A percentile compares a stretch with the other conserved stretches of the same genome.
phyloP scores from a whole-genome alignment of 2,797 vertebrate genomes.

The Scarus forsteni region DNA sequence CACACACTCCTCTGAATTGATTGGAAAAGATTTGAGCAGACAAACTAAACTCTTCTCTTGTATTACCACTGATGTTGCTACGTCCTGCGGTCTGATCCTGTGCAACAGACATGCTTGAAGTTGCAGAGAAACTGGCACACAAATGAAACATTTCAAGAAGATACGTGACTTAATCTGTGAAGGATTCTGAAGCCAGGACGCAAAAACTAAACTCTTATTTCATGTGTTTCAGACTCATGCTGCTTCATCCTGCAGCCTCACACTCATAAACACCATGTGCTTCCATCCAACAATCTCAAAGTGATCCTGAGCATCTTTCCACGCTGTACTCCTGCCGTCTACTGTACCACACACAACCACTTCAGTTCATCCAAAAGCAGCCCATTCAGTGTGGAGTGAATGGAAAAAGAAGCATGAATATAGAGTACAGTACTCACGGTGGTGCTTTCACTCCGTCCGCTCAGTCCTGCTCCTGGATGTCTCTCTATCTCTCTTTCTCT shows the following conservation, averaged over 20 bases:
- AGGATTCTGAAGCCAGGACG: neutral
- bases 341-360: slow-evolving; percentile 15
- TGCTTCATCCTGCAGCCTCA: slow-evolving; percentile 12
- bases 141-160: neutral
- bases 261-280: slow-evolving; percentile 3
- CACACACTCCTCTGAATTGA: too few relatives aligned
- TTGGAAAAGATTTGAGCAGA: too few relatives aligned
- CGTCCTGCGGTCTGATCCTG: too few relatives aligned
- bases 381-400: slow-evolving; percentile 25
- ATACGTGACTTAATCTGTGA: slow-evolving; percentile 14
- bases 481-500: slow-evolving; percentile 45
- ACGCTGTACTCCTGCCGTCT: slow-evolving; percentile 4
- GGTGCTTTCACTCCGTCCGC: slow-evolving; percentile 49
- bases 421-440: slow-evolving; percentile 61
- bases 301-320: slow-evolving; percentile 9
- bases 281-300: slow-evolving; percentile 34
- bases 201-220: neutral
- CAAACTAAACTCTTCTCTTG: too few relatives aligned
- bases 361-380: slow-evolving; percentile 34
- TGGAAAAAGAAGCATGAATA: slow-evolving; percentile 26
- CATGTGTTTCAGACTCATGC: neutral
- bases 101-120: too few relatives aligned
- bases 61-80: too few relatives aligned
- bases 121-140: too few relatives aligned
- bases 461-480: slow-evolving; percentile 53